These are phyloP conservation scores for Chouioia cunea DNA, from an alignment of 2,888 invertebrate genomes.

Conservation along the genomic window DNA sequence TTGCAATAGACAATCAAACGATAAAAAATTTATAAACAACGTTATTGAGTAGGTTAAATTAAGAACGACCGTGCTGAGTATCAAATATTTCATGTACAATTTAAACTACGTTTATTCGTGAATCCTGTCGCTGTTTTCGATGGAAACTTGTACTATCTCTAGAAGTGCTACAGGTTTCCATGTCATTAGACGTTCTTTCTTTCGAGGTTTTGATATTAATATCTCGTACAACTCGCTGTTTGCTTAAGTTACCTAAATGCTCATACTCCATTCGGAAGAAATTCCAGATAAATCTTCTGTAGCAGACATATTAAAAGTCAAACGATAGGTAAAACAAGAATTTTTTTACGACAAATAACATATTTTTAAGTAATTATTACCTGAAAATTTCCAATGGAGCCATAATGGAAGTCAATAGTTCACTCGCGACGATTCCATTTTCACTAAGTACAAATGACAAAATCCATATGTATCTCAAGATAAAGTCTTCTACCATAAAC, in stretches of 20 bases:
- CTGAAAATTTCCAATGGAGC: slow-evolving; percentile 91
- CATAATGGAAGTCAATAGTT: slow-evolving; percentile 86
- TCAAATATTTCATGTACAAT: no score
- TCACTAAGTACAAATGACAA: slow-evolving; percentile 87
- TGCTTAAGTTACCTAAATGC: slow-evolving; percentile 98
- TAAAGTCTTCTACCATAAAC: slow-evolving; percentile 94
- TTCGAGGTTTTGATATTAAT: slow-evolving; percentile 78
- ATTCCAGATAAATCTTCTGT: slow-evolving; percentile 98
- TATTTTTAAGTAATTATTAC: slow-evolving; percentile 67
- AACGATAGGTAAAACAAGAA: neutral
- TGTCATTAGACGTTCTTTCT: no score
- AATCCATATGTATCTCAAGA: slow-evolving; percentile 96
- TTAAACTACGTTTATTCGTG: no score
- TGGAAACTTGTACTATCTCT: no score
- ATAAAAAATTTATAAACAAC: no score
- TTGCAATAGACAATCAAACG: no score
- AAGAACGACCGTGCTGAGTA: no score
- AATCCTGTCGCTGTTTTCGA: no score
- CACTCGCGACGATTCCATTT: slow-evolving; percentile 79
- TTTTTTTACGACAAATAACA: slow-evolving; percentile 14
- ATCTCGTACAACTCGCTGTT: slow-evolving; percentile 97
- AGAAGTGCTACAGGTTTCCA: no score
- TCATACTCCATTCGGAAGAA: slow-evolving; percentile 99
- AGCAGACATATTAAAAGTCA: slow-evolving; percentile 44
- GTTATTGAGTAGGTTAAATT: no score